A percentile compares a stretch with the other conserved stretches of the same genome.
Conservation (phyloP, 2,888 invertebrate species). For the Latheticus oryzae region DNA sequence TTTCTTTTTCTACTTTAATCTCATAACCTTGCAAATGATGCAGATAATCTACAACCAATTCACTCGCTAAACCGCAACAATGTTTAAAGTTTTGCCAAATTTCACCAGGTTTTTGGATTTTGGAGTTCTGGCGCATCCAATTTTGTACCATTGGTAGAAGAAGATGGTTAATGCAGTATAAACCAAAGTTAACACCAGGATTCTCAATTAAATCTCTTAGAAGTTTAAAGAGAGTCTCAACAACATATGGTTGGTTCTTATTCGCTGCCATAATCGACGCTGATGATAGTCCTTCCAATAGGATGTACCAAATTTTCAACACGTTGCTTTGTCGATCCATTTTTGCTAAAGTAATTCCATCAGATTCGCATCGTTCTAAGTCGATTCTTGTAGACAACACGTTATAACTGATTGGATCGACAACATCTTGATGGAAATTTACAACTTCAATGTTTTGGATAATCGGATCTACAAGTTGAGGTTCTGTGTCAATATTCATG, state of each 20-base stretch:
- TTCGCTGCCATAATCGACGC: slow-evolving; percentile 84
- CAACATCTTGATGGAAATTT: slow-evolving; percentile 72
- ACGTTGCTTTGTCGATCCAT: slow-evolving; percentile 86
- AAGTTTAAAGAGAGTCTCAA: slow-evolving; percentile 89
- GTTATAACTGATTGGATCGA: slow-evolving; percentile 75
- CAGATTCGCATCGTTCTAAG: slow-evolving; percentile 63
- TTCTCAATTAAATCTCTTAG: slow-evolving; percentile 80
- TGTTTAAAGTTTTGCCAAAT: slow-evolving; percentile 94
- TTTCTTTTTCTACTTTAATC: slow-evolving; percentile 57
- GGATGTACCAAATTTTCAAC: slow-evolving; percentile 89
- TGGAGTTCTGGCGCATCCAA: slow-evolving; percentile 80
- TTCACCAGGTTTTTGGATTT: slow-evolving; percentile 78
- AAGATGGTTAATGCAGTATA: slow-evolving; percentile 92
- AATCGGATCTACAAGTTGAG: slow-evolving; percentile 86
- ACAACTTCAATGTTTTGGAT: slow-evolving; percentile 74
- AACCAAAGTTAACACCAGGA: slow-evolving; percentile 89
- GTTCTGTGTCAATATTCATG: slow-evolving; percentile 80
- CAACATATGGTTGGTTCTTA: slow-evolving; percentile 82
- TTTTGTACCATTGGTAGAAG: slow-evolving; percentile 92
- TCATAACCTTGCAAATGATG: slow-evolving; percentile 73
- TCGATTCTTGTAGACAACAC: slow-evolving; percentile 69
- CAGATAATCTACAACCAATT: slow-evolving; percentile 88
- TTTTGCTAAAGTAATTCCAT: slow-evolving; percentile 71
- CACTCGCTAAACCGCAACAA: slow-evolving; percentile 92
- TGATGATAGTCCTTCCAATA: slow-evolving; percentile 87